Evolutionary conservation across 2,888 invertebrate genomes (phyloP), one percentile per base, ranked within the genome.

Genomic region (Caenorhabditis sp.): DNA sequence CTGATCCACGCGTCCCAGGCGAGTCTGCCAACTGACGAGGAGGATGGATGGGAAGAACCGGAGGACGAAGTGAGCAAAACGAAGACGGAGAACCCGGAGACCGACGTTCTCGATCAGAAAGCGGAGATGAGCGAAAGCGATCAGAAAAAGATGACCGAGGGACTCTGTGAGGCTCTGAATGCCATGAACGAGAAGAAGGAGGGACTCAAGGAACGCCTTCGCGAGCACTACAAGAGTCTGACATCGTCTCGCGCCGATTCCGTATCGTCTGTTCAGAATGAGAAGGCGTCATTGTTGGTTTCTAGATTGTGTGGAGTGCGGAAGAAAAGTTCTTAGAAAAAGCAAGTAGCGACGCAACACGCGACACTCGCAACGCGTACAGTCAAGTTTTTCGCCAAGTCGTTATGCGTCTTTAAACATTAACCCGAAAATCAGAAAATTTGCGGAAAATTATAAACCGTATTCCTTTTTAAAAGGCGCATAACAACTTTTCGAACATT

Each of bases 21-120:
- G 44, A 24, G 28, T 32, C 40, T 40, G 6, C 47, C 22, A 47
- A 15, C 37, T 37, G 62, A 50, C 15, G 32, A 44, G 22, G 64
- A 64, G 51, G 32, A 47, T 24, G n/a, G 50, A 50, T 24, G 26
- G 64, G 44, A 51, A 50, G 64, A 50, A 28, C 18, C 15, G 50
- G 47, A 50, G 6, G 8, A 37, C 8, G 22, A 35, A 37, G 37
- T 11, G 18, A n/a, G n/a, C 4, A 8, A 5, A n/a, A n/a, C 8
- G 1, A 37, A 60, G 22, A 35, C 13, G 37, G 9, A 37, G 60
- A 60, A n/a, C 2, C n/a, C 5, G 37, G 15, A 28, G 37, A 13
- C n/a, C n/a, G n/a, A n/a, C n/a, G n/a, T n/a, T n/a, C n/a, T n/a
- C n/a, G n/a, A n/a, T n/a, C n/a, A 28, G 37, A 13, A 28, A 37